phyloP scores from a whole-genome alignment of 2,113 vertebrate species.

The Amblyornis subalaris region DNA sequence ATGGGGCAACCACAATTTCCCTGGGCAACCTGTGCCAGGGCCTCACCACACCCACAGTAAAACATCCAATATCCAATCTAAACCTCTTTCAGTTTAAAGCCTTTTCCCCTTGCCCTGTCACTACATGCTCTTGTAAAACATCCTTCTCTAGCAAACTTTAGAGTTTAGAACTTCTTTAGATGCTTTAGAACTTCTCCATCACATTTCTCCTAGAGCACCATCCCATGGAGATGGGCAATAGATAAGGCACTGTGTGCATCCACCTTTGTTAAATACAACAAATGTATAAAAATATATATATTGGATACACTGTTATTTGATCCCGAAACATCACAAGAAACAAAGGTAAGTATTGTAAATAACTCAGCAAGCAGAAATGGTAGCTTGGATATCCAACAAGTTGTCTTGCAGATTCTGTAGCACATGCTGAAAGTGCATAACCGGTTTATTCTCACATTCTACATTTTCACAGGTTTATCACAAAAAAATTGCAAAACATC shows the following conservation, averaged over 20 bases:
- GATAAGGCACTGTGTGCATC: background rate
- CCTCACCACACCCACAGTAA: background rate
- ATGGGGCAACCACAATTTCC: background rate
- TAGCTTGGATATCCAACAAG: background rate
- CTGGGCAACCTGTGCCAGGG: too few species aligned
- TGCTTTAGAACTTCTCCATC: too few species aligned
- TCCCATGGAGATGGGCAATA: background rate
- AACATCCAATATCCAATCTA: background rate
- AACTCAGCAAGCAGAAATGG: background rate
- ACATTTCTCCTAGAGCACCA: background rate
- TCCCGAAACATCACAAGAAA: background rate
- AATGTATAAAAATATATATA: background rate
- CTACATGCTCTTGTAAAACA: background rate
- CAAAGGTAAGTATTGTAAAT: background rate
- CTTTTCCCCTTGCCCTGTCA: background rate
- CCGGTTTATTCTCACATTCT: background rate
- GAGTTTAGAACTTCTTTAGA: too few species aligned
- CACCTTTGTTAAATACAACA: background rate
- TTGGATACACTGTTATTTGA: background rate
- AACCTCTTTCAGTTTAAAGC: background rate
- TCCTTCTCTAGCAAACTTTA: background rate
- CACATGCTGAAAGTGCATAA: background rate
- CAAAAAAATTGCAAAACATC: background rate
- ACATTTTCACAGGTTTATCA: background rate
- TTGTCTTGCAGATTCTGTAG: background rate